A percentile compares a stretch with the other conserved stretches of the same genome.
These are phyloP conservation scores for Platyscapa corneri DNA, from an alignment of 1,140 invertebrate species.

Conservation along the genomic window DNA sequence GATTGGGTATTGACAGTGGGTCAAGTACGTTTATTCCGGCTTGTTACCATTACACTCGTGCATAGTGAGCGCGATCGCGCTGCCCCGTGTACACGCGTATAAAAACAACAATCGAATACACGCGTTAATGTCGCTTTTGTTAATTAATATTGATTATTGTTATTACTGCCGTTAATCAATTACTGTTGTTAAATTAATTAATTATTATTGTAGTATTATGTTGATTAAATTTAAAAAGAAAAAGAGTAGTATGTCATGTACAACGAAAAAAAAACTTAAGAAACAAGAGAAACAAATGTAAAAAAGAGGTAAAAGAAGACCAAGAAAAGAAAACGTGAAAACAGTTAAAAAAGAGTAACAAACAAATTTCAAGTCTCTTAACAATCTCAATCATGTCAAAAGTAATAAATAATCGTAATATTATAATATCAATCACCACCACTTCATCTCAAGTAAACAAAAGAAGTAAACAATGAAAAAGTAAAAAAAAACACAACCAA, in stretches of 20 bases:
- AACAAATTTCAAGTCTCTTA: conserved; percentile 73
- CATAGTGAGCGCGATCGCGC: background rate
- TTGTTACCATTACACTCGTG: conserved; percentile 37
- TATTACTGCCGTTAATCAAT: conserved; percentile 53
- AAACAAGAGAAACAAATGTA: conserved; percentile 55
- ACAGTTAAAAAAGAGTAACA: conserved; percentile 69
- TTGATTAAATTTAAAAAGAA: conserved; percentile 64
- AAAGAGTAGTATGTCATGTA: conserved; percentile 39
- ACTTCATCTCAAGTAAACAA: conserved; percentile 55
- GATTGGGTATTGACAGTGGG: conserved; percentile 50
- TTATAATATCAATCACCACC: conserved; percentile 55
- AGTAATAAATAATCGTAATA: conserved; percentile 46
- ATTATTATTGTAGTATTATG: conserved; percentile 53
- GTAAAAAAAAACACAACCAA: conserved; percentile 72
- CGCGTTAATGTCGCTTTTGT: conserved; percentile 39
- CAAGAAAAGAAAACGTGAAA: conserved; percentile 62
- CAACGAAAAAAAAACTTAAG: conserved; percentile 47
- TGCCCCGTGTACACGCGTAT: background rate
- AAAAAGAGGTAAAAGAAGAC: conserved; percentile 63
- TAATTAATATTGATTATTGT: conserved; percentile 50
- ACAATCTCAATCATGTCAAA: conserved; percentile 71
- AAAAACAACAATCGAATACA: background rate
- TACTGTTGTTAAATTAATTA: conserved; percentile 41
- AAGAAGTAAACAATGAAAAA: conserved; percentile 57
- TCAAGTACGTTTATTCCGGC: conserved; percentile 50